phyloP scores from a whole-genome alignment of 2,797 vertebrate genomes.

The Echeneis naucrates region DNA sequence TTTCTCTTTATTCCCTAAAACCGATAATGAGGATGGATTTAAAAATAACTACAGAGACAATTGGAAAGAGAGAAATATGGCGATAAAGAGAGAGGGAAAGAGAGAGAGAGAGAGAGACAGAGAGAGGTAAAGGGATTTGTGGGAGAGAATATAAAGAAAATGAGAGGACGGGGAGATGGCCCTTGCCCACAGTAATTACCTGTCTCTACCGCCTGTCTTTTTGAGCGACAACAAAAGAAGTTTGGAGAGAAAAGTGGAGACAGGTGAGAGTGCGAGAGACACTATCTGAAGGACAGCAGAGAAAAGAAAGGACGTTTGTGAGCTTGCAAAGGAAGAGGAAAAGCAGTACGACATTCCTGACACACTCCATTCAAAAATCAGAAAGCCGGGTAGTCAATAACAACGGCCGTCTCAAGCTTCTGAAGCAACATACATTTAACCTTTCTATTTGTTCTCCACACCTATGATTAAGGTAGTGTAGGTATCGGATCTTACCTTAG shows the following conservation, averaged over 20 bases:
- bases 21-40: slow-evolving; percentile 51
- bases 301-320: slow-evolving; percentile 1
- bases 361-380: slow-evolving; percentile 45
- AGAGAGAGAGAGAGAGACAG: too few species aligned
- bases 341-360: slow-evolving; percentile 33
- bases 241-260: slow-evolving; percentile 13
- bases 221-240: slow-evolving; percentile 49
- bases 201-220: slow-evolving; percentile 44
- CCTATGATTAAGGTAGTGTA: slow-evolving; percentile 31
- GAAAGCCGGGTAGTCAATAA: slow-evolving; percentile 48
- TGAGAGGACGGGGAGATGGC: slow-evolving; percentile 35
- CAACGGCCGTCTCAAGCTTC: slow-evolving; percentile 49
- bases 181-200: slow-evolving; percentile 55
- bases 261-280: slow-evolving; percentile 8
- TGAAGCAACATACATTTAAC: slow-evolving; percentile 27
- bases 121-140: slow-evolving; percentile 26
- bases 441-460: slow-evolving; percentile 12
- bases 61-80: slow-evolving; percentile 9
- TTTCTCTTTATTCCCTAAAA: slow-evolving; percentile 35
- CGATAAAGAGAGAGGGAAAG: too few species aligned
- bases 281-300: background rate
- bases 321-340: slow-evolving; percentile 24
- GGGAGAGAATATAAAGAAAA: slow-evolving; percentile 50
- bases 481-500: slow-evolving; percentile 12
- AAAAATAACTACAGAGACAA: slow-evolving; percentile 53